Base-by-base conservation (phyloP, 2,888 invertebrate genomes). In the Acrobasis repandana region DNA sequence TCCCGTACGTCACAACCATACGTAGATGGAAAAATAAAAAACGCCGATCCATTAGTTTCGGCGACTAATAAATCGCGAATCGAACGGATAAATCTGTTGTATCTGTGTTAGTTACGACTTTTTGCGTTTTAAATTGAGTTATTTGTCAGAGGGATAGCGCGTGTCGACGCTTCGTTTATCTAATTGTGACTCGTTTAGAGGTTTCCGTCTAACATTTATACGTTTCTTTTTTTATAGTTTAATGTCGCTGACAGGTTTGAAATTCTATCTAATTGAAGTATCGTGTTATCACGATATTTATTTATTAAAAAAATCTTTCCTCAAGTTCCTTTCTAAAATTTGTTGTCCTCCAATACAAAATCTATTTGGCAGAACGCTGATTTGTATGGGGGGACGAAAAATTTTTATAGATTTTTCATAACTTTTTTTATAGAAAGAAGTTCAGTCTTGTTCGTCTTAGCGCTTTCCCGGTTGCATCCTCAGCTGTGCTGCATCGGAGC, bases 61-160 rank as follows among this genome's bases (percentile, higher is more conserved):
- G 51, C 60, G 60, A 57, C 62, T 61, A 66, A 72, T 70, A 73
- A 68, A 73, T 73, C 71, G 65, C 61, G 60, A 56, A 62, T 67
- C 63, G 63, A 54, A 63, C 63, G 62, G 48, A 69, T 73, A 73
- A 71, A 73, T 73, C 72, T 66, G 38, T 4, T 57, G 61, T 66
- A 70, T 71, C 65, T 71, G 66, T 67, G 72, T 64, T 67, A 65
- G 68, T 63, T 50, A 61, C 65, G 63, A 65, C 66, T 68, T 70
- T 67, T 63, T 60, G 61, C 28, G 54, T 58, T 63, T 63, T 57
- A 61, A 63, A 64, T 65, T 60, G 65, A 46, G 58, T 49, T 58
- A 58, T 70, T 61, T 61, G 62, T 65, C 64, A 63, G 20, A 18
- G 36, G n/a, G 51, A 56, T 64, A 65, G 51, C 56, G 43, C 56